phyloP scores from a whole-genome alignment of 2,888 invertebrate genomes.

The Itoplectis maculator region DNA sequence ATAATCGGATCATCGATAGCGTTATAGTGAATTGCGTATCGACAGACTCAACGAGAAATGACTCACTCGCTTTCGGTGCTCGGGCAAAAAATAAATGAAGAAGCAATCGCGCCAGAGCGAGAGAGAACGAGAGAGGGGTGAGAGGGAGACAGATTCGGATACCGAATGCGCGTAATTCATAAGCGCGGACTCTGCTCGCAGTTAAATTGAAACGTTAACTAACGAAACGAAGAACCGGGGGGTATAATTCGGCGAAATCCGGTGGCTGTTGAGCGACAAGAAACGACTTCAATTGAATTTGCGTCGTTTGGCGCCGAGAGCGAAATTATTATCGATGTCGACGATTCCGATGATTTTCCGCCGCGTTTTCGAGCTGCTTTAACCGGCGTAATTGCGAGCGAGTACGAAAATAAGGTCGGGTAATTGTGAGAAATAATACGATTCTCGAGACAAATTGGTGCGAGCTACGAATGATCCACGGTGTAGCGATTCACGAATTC shows the following conservation, averaged over 20 bases:
- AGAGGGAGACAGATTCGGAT: neutral
- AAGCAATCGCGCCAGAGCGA: neutral
- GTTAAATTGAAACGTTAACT: constrained; percentile 46
- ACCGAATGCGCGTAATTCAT: constrained; percentile 38
- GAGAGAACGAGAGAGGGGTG: neutral
- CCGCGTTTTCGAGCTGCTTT: constrained; percentile 82
- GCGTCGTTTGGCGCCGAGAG: constrained; percentile 11
- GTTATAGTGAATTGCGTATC: constrained; percentile 63
- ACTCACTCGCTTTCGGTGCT: constrained; percentile 22
- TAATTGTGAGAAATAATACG: constrained; percentile 11
- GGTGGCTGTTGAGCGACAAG: constrained; percentile 13
- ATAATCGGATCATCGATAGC: constrained; percentile 65
- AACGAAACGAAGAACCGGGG: constrained; percentile 31
- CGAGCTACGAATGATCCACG: too few relatives aligned
- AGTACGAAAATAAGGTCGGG: neutral
- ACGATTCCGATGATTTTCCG: constrained; percentile 80
- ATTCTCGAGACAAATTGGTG: constrained; percentile 21
- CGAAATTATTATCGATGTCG: constrained; percentile 28
- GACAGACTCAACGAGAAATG: constrained; percentile 45
- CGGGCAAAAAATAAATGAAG: constrained; percentile 18
- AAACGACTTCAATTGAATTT: constrained; percentile 48
- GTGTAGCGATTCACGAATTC: neutral
- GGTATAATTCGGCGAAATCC: constrained; percentile 38
- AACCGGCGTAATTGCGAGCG: neutral
- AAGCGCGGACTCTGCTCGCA: neutral